phyloP scores from a whole-genome alignment of 2,113 vertebrate genomes.

The Spizaetus ornatus region DNA sequence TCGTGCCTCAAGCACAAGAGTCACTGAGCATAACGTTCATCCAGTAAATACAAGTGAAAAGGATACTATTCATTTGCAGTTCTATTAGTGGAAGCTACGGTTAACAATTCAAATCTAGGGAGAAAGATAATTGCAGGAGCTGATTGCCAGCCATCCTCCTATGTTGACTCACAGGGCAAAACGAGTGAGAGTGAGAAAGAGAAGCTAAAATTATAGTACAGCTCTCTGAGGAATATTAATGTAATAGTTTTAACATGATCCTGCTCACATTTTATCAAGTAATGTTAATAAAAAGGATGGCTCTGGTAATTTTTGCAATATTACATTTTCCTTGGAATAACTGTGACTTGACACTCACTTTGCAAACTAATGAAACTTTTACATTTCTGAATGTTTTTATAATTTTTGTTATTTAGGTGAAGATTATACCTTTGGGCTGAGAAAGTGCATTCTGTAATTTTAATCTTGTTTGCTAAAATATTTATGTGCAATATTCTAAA shows the following conservation, averaged over 20 bases:
- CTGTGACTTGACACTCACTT: neutral
- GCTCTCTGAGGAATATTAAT: slow-evolving; percentile 65
- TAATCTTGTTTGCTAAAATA: slow-evolving; percentile 29
- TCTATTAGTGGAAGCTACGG: slow-evolving; percentile 61
- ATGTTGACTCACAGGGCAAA: slow-evolving; percentile 68
- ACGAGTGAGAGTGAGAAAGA: slow-evolving; percentile 39
- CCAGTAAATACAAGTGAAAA: slow-evolving; percentile 27
- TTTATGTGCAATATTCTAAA: neutral
- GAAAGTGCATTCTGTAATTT: neutral
- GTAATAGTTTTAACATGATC: slow-evolving; percentile 54
- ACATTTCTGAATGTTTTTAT: neutral
- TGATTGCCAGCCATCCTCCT: slow-evolving; percentile 64
- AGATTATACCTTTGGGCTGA: neutral
- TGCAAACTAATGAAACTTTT: slow-evolving; percentile 1
- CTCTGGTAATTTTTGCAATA: slow-evolving; percentile 16
- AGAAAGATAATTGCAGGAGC: slow-evolving; percentile 67
- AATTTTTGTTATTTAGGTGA: neutral
- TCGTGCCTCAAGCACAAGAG: neutral
- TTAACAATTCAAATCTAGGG: slow-evolving; percentile 61
- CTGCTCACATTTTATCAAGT: slow-evolving; percentile 47
- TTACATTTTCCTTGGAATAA: slow-evolving; percentile 33
- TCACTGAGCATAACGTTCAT: neutral
- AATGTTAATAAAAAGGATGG: slow-evolving; percentile 31
- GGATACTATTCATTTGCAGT: slow-evolving; percentile 64
- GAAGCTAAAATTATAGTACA: slow-evolving; percentile 58